These are phyloP conservation scores for Conus betulinus DNA, from an alignment of 1,140 invertebrate species.

Conservation along the genomic window DNA sequence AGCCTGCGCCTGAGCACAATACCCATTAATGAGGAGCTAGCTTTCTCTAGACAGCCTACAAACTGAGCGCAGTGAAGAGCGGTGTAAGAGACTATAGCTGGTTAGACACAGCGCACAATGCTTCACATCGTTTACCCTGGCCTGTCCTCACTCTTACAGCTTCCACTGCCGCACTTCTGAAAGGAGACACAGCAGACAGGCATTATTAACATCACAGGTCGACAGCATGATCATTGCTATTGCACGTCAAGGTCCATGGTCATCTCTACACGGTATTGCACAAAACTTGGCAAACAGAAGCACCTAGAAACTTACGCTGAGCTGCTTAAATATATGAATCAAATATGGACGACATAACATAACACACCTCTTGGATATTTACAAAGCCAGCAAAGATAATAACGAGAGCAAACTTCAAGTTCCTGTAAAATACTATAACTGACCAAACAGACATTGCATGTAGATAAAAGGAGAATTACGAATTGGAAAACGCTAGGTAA, in stretches of 20 bases:
- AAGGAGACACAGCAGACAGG: neutral
- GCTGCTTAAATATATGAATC: too few relatives aligned
- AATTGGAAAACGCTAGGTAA: too few relatives aligned
- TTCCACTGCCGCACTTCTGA: constrained; percentile 10
- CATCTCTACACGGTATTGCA: neutral
- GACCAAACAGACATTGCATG: too few relatives aligned
- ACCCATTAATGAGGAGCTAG: neutral
- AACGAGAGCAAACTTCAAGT: too few relatives aligned
- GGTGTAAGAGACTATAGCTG: neutral
- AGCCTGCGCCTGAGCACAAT: neutral
- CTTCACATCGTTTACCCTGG: neutral
- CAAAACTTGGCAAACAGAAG: neutral
- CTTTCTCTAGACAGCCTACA: neutral
- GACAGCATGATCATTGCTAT: neutral
- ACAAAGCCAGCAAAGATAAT: neutral
- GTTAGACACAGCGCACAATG: neutral
- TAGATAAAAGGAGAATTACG: too few relatives aligned
- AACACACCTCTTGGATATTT: neutral
- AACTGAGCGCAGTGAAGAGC: neutral
- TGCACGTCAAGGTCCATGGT: neutral
- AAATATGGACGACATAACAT: neutral
- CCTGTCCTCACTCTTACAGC: neutral
- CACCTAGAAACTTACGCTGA: too few relatives aligned
- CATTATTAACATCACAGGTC: neutral
- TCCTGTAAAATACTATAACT: too few relatives aligned